Evolutionary conservation across 2,888 invertebrate species (phyloP).

Genomic region (Germaria angustata): DNA sequence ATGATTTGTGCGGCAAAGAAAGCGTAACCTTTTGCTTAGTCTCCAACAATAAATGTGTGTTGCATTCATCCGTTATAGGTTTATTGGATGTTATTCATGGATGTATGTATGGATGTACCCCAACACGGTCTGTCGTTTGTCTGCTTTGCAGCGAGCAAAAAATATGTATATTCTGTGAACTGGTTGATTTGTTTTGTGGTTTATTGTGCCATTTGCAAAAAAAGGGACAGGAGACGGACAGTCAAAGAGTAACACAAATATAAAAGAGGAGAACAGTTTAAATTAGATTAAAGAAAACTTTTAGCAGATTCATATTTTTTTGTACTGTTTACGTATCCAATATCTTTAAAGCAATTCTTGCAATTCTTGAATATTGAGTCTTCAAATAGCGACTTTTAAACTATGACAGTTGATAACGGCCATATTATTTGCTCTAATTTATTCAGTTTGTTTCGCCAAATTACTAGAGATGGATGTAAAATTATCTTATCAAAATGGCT

Average conservation of each 20-base stretch:
- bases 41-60: constrained; percentile 9
- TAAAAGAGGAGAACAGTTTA: neutral
- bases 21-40: constrained; percentile 56
- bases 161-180: neutral
- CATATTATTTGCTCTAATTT: too few relatives aligned
- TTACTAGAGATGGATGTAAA: too few relatives aligned
- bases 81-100: neutral
- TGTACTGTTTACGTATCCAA: neutral
- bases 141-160: neutral
- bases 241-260: neutral
- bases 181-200: constrained; percentile 28
- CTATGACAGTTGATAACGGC: too few relatives aligned
- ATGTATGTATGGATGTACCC: too few relatives aligned
- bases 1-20: constrained; percentile 26
- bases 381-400: too few relatives aligned
- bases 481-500: too few relatives aligned
- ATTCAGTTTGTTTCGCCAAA: too few relatives aligned
- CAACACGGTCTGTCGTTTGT: neutral
- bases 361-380: too few relatives aligned
- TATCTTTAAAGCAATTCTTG: too few relatives aligned
- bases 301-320: constrained; percentile 4
- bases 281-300: neutral
- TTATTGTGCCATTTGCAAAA: constrained; percentile 22
- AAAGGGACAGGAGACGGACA: neutral
- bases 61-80: constrained; percentile 31